Evolutionary conservation across 30 jellyfish, hydroid and myxozoan species (phyloP), one percentile per base, ranked within the genome.

Genomic region (Haliclystus octoradiatus): DNA sequence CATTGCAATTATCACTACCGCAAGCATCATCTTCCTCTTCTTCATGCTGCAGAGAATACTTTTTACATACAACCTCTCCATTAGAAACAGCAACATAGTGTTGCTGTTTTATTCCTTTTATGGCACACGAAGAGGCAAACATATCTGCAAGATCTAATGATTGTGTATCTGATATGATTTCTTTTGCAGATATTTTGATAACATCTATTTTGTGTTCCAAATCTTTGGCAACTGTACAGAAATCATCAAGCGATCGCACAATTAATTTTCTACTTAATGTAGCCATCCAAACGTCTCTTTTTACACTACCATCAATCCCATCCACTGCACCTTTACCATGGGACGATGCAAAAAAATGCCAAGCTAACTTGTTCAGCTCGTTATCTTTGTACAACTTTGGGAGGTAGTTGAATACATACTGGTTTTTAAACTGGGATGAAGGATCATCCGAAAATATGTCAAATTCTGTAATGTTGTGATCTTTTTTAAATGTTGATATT

Each of bases 241-340:
- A 71, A 31, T 71, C 81, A 3, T 71, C 63, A 19, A 71, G 63
- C 4, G 71, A 50, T 3, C 2, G 46, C 26, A 71, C 81, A 29
- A 71, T 49, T 4, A n/a, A 49, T 33, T 50, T n/a, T 28, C 72
- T 50, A 60, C 63, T 30, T 12, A 71, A 35, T 2, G 76, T 73
- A 15, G 62, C 69, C 68, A 73, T 60, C 76, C 84, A 73, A 22
- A 73, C 69, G 28, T 34, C 47, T 28, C 76, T 33, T 23, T 73
- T 73, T 22, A 73, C 52, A 24, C 28, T 53, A 0, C 77, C 84
- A 33, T 76, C 69, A 0, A 73, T 73, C 5, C 84, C 76, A 63
- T 73, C 77, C 64, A 73, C 84, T 60, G 76, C 69, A n/a, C 65
- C 81, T 33, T 73, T 73, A 23, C 68, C 77, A 62, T 63, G 75